phyloP scores from a whole-genome alignment of 2,797 vertebrate genomes.

The Syncerus caffer region DNA sequence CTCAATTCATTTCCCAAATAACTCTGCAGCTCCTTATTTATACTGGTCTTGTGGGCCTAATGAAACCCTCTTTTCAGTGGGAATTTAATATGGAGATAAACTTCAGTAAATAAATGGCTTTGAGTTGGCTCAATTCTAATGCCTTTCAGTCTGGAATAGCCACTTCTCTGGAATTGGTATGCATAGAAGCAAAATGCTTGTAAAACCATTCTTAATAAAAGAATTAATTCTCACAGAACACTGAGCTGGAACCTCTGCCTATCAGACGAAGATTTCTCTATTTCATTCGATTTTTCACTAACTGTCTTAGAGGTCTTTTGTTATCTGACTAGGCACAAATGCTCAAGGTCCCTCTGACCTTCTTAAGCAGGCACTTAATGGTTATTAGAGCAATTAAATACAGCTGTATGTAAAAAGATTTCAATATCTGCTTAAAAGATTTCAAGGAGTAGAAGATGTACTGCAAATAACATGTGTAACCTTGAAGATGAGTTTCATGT shows the following conservation, averaged over 20 bases:
- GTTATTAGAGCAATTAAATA: not conserved
- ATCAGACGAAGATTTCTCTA: not conserved
- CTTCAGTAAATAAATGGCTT: slow-evolving; percentile 69
- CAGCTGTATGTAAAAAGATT: not conserved
- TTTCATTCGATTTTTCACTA: slow-evolving; percentile 53
- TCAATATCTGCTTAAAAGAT: not conserved
- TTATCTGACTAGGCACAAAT: slow-evolving; percentile 4
- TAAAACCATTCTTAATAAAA: slow-evolving; percentile 57
- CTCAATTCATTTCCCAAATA: slow-evolving; percentile 9
- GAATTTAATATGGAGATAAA: slow-evolving; percentile 77
- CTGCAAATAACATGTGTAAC: not conserved
- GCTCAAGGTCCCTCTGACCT: slow-evolving; percentile 63
- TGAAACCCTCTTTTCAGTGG: slow-evolving; percentile 65
- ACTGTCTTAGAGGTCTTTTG: slow-evolving; percentile 46
- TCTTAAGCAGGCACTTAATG: slow-evolving; percentile 24
- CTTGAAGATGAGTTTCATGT: not conserved
- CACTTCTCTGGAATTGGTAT: slow-evolving; percentile 52
- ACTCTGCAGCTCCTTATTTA: not conserved
- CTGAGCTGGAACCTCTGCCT: slow-evolving; percentile 32
- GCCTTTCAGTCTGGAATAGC: slow-evolving; percentile 43
- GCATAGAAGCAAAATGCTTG: not conserved
- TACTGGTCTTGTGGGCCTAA: slow-evolving; percentile 63
- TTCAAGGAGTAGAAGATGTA: not conserved
- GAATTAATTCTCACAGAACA: slow-evolving; percentile 58
- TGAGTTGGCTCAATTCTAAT: slow-evolving; percentile 58